phyloP scores from a whole-genome alignment of 2,113 vertebrate species.

The Uria lomvia region DNA sequence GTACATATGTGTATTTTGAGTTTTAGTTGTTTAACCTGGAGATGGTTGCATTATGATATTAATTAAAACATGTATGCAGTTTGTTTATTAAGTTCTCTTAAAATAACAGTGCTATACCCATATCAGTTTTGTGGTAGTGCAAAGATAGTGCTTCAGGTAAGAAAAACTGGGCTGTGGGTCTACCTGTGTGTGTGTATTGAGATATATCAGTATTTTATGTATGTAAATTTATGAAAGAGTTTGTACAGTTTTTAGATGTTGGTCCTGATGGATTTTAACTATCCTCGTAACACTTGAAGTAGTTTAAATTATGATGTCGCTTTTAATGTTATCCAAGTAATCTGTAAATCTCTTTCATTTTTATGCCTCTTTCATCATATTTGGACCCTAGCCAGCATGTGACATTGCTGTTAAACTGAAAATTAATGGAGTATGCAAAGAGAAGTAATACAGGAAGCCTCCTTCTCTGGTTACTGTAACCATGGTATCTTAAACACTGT shows the following conservation, averaged over 20 bases:
- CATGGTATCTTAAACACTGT: background rate
- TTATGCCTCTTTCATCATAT: background rate
- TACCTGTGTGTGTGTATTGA: accelerated
- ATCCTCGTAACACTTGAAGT: background rate
- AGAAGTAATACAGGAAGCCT: background rate
- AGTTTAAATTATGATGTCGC: background rate
- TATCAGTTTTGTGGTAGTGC: background rate
- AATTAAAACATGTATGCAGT: background rate
- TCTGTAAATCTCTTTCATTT: background rate
- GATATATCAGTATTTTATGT: background rate
- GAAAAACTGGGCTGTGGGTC: background rate
- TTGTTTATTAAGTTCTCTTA: background rate
- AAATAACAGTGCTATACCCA: background rate
- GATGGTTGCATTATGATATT: background rate
- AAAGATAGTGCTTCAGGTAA: background rate
- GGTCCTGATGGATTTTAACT: background rate
- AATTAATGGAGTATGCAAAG: background rate
- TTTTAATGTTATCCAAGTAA: background rate
- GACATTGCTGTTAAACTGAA: background rate
- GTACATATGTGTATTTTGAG: background rate
- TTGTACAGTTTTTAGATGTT: background rate
- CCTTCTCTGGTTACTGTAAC: background rate
- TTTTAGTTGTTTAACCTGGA: background rate
- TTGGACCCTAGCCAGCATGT: background rate
- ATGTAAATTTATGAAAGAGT: background rate